phyloP scores from a whole-genome alignment of 2,888 invertebrate genomes.

The Cosmopolites sordidus region DNA sequence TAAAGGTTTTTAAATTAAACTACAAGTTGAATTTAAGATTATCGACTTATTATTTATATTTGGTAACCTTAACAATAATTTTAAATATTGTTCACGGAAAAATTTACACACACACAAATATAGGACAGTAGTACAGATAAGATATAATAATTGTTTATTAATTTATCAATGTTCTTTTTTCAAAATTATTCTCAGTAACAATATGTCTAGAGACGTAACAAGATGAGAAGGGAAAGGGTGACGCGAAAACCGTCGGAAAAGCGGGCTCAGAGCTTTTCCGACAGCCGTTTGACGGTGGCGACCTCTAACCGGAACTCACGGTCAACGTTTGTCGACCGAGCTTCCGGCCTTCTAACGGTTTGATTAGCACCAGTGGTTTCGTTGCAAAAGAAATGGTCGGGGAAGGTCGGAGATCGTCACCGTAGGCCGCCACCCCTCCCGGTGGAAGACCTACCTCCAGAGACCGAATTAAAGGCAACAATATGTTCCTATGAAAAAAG shows the following conservation, averaged over 20 bases:
- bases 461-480: constrained; percentile 45
- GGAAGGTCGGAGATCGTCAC: constrained; percentile 11
- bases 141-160: constrained; percentile 37
- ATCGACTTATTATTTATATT: constrained; percentile 1
- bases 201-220: constrained; percentile 46
- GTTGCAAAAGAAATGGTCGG: constrained; percentile 43
- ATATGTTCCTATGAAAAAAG: constrained; percentile 13
- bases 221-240: constrained; percentile 42
- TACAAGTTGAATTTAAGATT: not conserved
- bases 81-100: constrained; percentile 38
- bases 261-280: constrained; percentile 44
- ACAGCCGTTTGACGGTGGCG: constrained; percentile 28
- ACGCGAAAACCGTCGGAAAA: constrained; percentile 33
- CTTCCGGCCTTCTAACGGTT: constrained; percentile 40
- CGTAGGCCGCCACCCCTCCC: constrained; percentile 39
- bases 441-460: constrained; percentile 49
- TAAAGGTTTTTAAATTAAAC: not conserved
- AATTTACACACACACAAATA: constrained; percentile 49
- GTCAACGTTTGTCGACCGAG: constrained; percentile 12
- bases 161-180: constrained; percentile 29
- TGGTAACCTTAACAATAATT: constrained; percentile 1
- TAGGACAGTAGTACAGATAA: constrained; percentile 43
- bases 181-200: constrained; percentile 31
- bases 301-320: constrained; percentile 28
- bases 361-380: constrained; percentile 50